A percentile compares a stretch with the other conserved stretches of the same genome.
phyloP scores from a whole-genome alignment of 2,113 vertebrate species.

The Ranitomeya variabilis region DNA sequence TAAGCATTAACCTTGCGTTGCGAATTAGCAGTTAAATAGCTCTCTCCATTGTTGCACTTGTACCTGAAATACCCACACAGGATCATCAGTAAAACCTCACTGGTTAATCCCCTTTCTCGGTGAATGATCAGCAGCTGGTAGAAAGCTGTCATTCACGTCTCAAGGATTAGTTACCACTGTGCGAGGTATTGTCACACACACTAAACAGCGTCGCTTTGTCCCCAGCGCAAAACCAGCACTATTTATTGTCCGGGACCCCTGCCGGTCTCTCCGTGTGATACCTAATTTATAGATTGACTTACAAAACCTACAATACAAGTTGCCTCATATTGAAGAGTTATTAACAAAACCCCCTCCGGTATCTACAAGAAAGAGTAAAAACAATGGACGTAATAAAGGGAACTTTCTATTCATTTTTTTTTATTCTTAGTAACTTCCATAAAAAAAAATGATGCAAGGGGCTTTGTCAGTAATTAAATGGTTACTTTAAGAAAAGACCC shows the following conservation, averaged over 20 bases:
- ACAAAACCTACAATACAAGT: background rate
- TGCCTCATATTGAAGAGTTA: background rate
- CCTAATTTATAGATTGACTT: conserved; percentile 1
- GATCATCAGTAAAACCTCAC: conserved; percentile 44
- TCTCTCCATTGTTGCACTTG: conserved; percentile 43
- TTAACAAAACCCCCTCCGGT: background rate
- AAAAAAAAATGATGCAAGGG: background rate
- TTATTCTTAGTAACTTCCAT: background rate
- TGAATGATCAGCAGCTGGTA: conserved; percentile 32
- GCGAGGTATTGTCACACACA: conserved; percentile 12
- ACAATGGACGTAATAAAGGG: background rate
- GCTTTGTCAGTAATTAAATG: background rate
- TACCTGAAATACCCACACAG: conserved; percentile 39
- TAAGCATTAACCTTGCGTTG: conserved; percentile 44
- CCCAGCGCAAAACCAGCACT: background rate
- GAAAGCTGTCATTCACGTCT: conserved; percentile 40
- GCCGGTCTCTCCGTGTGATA: background rate
- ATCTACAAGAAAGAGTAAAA: background rate
- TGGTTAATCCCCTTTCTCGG: conserved; percentile 36
- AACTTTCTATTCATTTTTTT: background rate
- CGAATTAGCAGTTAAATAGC: conserved; percentile 45
- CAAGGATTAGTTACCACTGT: conserved; percentile 26
- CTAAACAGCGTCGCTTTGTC: conserved; percentile 20
- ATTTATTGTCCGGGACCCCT: conserved; percentile 8
- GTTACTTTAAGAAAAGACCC: background rate